A percentile compares a stretch with the other conserved stretches of the same genome.
These are phyloP conservation scores for Aplysina aerophoba DNA, from an alignment of 37 sponge, comb jelly and placozoan genomes.

Conservation along the genomic window DNA sequence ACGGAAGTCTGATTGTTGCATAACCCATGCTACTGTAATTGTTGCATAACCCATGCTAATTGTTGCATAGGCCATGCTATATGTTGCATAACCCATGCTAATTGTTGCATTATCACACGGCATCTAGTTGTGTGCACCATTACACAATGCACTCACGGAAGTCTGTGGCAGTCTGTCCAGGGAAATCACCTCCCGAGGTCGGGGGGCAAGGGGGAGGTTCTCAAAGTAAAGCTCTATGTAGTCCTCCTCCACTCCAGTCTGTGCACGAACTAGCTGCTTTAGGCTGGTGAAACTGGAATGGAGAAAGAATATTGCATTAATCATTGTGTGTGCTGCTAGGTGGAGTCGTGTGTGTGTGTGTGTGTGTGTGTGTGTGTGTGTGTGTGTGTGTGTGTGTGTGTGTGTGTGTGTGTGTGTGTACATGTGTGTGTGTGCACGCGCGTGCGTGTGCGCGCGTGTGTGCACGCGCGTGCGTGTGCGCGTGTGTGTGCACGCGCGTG, in stretches of 20 bases:
- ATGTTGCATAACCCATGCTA: no score
- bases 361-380: no score
- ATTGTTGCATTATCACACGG: no score
- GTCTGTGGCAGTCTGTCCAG: conserved; percentile 52
- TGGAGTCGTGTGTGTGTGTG: conserved; percentile 32
- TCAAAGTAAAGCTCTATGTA: conserved; percentile 74
- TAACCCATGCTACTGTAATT: no score
- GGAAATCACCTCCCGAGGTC: background rate
- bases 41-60: no score
- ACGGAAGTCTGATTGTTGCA: no score
- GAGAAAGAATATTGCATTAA: background rate
- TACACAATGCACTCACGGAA: conserved; percentile 27
- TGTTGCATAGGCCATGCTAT: no score
- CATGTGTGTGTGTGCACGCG: conserved; percentile 32
- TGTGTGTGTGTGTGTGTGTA: conserved; percentile 50
- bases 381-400: no score
- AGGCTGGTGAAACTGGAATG: conserved; percentile 24
- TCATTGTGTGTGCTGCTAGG: background rate
- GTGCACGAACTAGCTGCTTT: conserved; percentile 44
- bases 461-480: conserved; percentile 49
- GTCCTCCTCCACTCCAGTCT: conserved; percentile 40
- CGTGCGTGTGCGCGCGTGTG: conserved; percentile 52
- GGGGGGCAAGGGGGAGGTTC: conserved; percentile 66
- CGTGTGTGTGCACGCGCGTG: conserved; percentile 57
- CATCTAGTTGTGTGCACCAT: no score